Percentiles rank a stretch among this genome's conserved stretches.
These are phyloP conservation scores for Zapus hudsonius DNA, from an alignment of 2,113 vertebrate species.

Conservation along the genomic window DNA sequence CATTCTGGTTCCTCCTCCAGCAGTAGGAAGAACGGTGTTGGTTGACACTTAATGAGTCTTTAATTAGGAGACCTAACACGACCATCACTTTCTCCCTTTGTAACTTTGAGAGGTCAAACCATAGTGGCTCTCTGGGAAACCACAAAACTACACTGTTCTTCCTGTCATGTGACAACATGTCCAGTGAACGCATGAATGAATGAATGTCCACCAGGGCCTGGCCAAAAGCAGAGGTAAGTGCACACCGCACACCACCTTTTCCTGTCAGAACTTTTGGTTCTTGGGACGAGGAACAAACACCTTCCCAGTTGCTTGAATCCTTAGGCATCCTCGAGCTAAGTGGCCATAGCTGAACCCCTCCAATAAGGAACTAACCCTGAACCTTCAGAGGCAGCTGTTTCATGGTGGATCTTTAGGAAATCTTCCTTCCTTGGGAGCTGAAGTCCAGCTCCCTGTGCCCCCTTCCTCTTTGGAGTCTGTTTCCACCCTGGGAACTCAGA, in stretches of 20 bases:
- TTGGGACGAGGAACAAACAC: neutral
- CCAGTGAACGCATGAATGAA: neutral
- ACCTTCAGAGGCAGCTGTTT: too few species aligned
- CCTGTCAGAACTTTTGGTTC: neutral
- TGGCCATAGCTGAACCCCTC: neutral
- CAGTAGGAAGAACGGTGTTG: neutral
- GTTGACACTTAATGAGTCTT: neutral
- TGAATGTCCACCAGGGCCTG: neutral
- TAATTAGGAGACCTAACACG: neutral
- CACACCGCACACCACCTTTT: neutral
- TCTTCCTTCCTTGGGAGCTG: neutral
- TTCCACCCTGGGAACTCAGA: neutral
- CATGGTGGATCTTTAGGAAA: neutral
- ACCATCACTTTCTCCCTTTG: neutral
- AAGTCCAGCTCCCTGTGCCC: neutral
- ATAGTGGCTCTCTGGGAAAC: neutral
- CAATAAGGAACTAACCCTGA: neutral
- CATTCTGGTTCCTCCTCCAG: neutral
- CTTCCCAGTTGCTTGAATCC: neutral
- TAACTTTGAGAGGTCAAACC: neutral
- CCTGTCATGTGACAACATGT: neutral
- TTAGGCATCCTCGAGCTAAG: neutral
- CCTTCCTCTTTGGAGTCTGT: neutral
- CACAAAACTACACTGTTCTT: neutral
- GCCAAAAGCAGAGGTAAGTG: neutral